Conservation (phyloP, 2,888 invertebrate species). For the Acrobasis repandana region DNA sequence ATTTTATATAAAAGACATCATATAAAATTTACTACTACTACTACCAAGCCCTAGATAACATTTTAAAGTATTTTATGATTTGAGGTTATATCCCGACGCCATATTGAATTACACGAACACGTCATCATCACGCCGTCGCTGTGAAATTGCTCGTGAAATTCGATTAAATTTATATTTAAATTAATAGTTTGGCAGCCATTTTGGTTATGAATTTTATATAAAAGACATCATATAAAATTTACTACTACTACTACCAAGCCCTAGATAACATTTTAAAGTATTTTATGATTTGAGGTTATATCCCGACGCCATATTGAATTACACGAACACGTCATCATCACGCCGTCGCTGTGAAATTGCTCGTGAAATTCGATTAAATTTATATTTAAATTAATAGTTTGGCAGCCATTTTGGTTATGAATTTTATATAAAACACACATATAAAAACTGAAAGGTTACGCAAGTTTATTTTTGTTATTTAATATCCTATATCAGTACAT, state of each 20-base stretch:
- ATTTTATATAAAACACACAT: too few relatives aligned
- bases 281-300: constrained; percentile 65
- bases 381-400: constrained; percentile 4
- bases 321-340: constrained; percentile 48
- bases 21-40: too few relatives aligned
- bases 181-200: constrained; percentile 11
- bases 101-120: constrained; percentile 62
- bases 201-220: too few relatives aligned
- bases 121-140: constrained; percentile 43
- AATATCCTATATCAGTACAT: too few relatives aligned
- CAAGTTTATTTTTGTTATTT: too few relatives aligned
- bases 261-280: too few relatives aligned
- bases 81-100: constrained; percentile 55
- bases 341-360: constrained; percentile 40
- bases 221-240: too few relatives aligned
- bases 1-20: too few relatives aligned
- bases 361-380: constrained; percentile 25
- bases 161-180: constrained; percentile 8
- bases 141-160: constrained; percentile 37
- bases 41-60: too few relatives aligned
- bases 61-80: too few relatives aligned
- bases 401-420: constrained; percentile 28
- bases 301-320: constrained; percentile 62
- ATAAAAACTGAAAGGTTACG: too few relatives aligned
- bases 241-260: too few relatives aligned